Evolutionary conservation across 64 coral and sea anemone genomes (phyloP), one percentile per base, ranked within the genome.

Genomic region (Dendronephthya gigantea): DNA sequence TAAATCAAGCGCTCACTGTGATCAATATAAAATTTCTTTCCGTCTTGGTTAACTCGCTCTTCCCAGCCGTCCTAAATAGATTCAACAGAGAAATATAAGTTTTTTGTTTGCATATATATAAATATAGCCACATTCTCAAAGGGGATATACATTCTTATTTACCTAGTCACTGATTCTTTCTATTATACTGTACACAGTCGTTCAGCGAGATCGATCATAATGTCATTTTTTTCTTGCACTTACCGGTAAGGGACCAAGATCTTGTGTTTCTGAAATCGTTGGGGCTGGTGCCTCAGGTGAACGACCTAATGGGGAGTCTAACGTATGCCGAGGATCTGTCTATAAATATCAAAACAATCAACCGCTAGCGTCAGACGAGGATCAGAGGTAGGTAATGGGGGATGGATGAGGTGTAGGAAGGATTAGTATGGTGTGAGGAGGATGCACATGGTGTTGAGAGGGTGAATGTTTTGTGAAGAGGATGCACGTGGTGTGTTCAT

Each of bases 1-100:
- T n/a, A n/a, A n/a, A n/a, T 50, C 15, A 39, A 83, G 40, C 86
- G 70, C 84, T 89, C 87, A 93, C 91, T 86, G 48, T 98, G 95
- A 85, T 98, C 95, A 82, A 98, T 98, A 43, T 90, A 98, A 38
- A 98, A 98, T 12, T 90, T 89, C 72, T 91, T 90, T 29, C 95
- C 95, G 85, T 98, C 95, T 22, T 82, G 43, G 35, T 91, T 87
- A 38, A 98, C 72, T 38, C 95, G 84, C 85, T 98, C 95, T 79
- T 98, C 95, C 95, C 95, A 98, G 23, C 89, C 95, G 83, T 98
- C 95, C 95, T 98, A 39, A 16, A 68, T 38, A 2, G n/a, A 30
- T 29, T 40, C 85, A 41, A 0, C 28, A 10, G 30, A 35, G n/a
- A 50, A 13, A n/a, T 39, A 28, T 27, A 16, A 27, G 19, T 7